Percentiles rank a stretch among this genome's conserved stretches.
phyloP scores from a whole-genome alignment of 2,797 vertebrate genomes.

The Apogon talboti region DNA sequence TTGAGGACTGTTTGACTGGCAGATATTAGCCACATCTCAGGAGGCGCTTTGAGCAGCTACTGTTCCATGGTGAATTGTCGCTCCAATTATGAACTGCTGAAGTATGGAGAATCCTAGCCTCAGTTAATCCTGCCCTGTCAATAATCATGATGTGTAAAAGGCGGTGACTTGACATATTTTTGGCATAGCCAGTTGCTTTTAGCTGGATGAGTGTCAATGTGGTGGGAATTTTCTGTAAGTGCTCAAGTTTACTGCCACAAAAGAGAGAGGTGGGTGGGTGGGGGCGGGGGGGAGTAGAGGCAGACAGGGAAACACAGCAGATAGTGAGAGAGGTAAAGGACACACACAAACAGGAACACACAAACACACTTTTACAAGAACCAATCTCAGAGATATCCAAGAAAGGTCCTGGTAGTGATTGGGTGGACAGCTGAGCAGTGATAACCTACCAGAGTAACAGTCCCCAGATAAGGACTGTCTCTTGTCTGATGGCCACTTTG shows the following conservation, averaged over 20 bases:
- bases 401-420: conserved; percentile 73
- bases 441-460: conserved; percentile 73
- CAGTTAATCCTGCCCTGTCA: conserved; percentile 77
- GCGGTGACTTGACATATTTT: conserved; percentile 72
- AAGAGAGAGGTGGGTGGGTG: not conserved
- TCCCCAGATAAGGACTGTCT: conserved; percentile 72
- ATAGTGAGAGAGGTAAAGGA: conserved; percentile 19
- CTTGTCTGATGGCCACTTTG: conserved; percentile 73
- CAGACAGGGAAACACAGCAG: conserved; percentile 36
- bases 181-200: conserved; percentile 71
- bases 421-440: conserved; percentile 72
- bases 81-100: conserved; percentile 81
- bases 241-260: conserved; percentile 67
- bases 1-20: conserved; percentile 48
- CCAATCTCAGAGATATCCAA: conserved; percentile 74
- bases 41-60: conserved; percentile 64
- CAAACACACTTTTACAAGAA: conserved; percentile 65
- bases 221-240: conserved; percentile 72
- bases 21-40: conserved; percentile 68
- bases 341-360: conserved; percentile 24
- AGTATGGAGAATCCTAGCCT: conserved; percentile 75
- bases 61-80: conserved; percentile 69
- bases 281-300: conserved; percentile 9
- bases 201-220: conserved; percentile 76
- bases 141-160: conserved; percentile 78